Percentiles rank a stretch among this genome's conserved stretches.
Conservation (phyloP, 37 sponge, comb jelly and placozoan genomes). For the Ephydatia muelleri region DNA sequence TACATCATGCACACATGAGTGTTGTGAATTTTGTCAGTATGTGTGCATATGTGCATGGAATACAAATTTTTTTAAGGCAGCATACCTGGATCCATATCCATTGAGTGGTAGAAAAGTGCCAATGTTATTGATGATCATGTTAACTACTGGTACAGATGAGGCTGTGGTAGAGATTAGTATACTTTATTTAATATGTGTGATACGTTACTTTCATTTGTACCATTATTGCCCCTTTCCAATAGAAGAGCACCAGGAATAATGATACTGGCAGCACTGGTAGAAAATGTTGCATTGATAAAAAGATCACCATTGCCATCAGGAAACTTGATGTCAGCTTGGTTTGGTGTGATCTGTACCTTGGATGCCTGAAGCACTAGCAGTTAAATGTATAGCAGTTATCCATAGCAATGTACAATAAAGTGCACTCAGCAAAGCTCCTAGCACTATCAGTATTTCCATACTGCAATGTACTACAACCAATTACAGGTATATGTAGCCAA, state of each 20-base stretch:
- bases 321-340: not conserved
- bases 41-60: not conserved
- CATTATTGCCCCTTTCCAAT: not conserved
- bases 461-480: not conserved
- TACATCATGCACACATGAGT: not conserved
- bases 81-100: not conserved
- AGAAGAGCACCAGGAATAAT: not conserved
- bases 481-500: not conserved
- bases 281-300: not conserved
- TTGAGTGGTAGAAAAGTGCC: constrained; percentile 4
- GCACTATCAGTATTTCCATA: not conserved
- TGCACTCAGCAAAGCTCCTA: not conserved
- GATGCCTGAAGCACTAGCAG: not conserved
- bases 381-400: not conserved
- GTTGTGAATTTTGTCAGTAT: not conserved
- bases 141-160: constrained; percentile 5
- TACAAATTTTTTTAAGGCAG: not conserved
- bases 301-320: not conserved
- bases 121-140: constrained; percentile 23
- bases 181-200: not conserved
- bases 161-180: not conserved
- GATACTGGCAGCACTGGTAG: not conserved
- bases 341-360: not conserved
- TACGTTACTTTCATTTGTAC: not conserved
- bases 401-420: not conserved